Evolutionary conservation across 1,140 invertebrate species (phyloP).

Genomic region (Bombus sylvicola): DNA sequence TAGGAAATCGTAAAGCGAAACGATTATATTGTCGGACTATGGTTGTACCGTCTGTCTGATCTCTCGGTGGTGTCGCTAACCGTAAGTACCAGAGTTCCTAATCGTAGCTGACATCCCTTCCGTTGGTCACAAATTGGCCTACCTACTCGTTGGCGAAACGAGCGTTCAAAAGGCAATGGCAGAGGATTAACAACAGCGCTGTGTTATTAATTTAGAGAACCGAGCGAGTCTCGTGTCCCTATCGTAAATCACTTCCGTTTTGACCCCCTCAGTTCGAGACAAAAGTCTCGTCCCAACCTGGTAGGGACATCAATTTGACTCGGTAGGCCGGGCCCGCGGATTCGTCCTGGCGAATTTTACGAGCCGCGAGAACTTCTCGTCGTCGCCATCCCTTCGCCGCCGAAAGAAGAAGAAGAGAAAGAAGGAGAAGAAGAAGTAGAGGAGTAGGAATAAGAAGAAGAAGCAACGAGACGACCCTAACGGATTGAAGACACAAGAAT

Average conservation of each 20-base stretch:
- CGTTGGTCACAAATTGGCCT: not conserved
- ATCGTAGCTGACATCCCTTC: not conserved
- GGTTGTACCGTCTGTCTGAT: not conserved
- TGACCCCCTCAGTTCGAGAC: not conserved
- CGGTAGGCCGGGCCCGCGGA: conserved; percentile 4
- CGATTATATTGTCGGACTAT: too few relatives aligned
- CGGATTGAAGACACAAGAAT: conserved; percentile 28
- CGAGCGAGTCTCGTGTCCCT: not conserved
- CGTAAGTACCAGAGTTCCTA: not conserved
- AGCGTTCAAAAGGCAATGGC: not conserved
- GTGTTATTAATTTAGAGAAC: conserved; percentile 19
- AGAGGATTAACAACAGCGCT: not conserved
- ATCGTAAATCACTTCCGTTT: conserved; percentile 25
- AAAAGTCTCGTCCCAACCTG: conserved; percentile 11
- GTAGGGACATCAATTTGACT: conserved; percentile 32
- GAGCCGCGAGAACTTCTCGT: not conserved
- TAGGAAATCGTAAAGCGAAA: too few relatives aligned
- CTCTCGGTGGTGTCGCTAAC: not conserved
- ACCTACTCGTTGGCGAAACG: not conserved
- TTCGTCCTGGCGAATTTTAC: conserved; percentile 41
- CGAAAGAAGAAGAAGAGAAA: not conserved
- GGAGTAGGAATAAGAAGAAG: not conserved
- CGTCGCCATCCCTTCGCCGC: not conserved
- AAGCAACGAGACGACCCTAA: conserved; percentile 44
- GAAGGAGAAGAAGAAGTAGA: not conserved